phyloP scores from a whole-genome alignment of 2,797 vertebrate genomes.

The Gadopsis marmoratus region DNA sequence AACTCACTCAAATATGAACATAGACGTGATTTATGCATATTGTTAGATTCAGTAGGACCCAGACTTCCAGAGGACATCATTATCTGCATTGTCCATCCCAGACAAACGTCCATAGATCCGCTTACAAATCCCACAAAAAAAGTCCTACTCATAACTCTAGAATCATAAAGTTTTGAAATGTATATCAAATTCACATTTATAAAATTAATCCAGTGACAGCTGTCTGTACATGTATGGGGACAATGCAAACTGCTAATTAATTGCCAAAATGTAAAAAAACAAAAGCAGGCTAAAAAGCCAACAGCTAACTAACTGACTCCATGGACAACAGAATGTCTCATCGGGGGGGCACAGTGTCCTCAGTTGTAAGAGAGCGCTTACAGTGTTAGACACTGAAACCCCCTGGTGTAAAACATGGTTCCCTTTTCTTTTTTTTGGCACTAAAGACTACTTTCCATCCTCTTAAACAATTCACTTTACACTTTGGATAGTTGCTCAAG shows the following conservation, averaged over 20 bases:
- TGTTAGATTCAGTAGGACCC: not conserved
- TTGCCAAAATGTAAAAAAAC: not conserved
- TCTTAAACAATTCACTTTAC: not conserved
- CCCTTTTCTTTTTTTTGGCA: not conserved
- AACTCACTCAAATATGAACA: not conserved
- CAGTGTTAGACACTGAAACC: too few species aligned
- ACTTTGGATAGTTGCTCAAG: slow-evolving; percentile 16
- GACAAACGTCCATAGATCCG: not conserved
- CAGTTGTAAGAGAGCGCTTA: too few species aligned
- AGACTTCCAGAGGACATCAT: not conserved
- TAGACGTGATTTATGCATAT: not conserved
- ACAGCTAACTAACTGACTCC: too few species aligned
- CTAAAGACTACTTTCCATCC: not conserved
- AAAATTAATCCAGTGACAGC: not conserved
- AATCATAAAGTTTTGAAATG: not conserved
- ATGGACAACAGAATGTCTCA: too few species aligned
- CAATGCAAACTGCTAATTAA: not conserved
- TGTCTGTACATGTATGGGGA: not conserved
- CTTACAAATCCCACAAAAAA: not conserved
- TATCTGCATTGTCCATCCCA: not conserved
- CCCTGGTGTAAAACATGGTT: not conserved
- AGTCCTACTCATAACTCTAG: not conserved
- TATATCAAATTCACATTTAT: not conserved
- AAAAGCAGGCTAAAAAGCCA: too few species aligned
- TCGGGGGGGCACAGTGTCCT: too few species aligned